phyloP scores from a whole-genome alignment of 2,888 invertebrate genomes.

The Serrognathus titanus region DNA sequence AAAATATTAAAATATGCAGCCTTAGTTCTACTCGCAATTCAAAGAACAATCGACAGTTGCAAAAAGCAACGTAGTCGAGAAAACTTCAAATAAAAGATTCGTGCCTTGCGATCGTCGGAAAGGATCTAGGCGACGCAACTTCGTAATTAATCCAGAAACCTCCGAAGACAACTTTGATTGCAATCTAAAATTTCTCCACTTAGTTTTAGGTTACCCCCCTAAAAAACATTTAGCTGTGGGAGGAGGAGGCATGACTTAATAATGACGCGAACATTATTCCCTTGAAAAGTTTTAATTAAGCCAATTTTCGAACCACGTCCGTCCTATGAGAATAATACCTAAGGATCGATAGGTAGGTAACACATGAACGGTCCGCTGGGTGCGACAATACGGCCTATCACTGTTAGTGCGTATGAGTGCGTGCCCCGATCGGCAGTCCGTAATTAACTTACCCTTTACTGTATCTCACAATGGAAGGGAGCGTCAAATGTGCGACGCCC shows the following conservation, averaged over 20 bases:
- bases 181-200: too few species aligned
- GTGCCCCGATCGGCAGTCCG: constrained; percentile 5
- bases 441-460: constrained; percentile 2
- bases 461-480: not conserved
- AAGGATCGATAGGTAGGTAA: constrained; percentile 15
- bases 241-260: not conserved
- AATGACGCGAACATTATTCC: constrained; percentile 4
- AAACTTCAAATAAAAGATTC: too few species aligned
- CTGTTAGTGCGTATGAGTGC: constrained; percentile 18
- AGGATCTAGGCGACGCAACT: too few species aligned
- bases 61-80: too few species aligned
- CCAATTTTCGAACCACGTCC: constrained; percentile 10
- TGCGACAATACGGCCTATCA: constrained; percentile 22
- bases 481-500: not conserved
- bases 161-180: too few species aligned
- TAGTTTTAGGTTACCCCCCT: too few species aligned
- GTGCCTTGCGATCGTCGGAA: too few species aligned
- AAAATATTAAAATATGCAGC: too few species aligned
- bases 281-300: constrained; percentile 19
- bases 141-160: too few species aligned
- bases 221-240: too few species aligned
- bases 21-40: too few species aligned
- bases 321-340: not conserved
- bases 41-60: too few species aligned
- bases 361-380: constrained; percentile 22